Evolutionary conservation across 2,888 invertebrate species (phyloP).

Genomic region (Noctuana brunneofusca): DNA sequence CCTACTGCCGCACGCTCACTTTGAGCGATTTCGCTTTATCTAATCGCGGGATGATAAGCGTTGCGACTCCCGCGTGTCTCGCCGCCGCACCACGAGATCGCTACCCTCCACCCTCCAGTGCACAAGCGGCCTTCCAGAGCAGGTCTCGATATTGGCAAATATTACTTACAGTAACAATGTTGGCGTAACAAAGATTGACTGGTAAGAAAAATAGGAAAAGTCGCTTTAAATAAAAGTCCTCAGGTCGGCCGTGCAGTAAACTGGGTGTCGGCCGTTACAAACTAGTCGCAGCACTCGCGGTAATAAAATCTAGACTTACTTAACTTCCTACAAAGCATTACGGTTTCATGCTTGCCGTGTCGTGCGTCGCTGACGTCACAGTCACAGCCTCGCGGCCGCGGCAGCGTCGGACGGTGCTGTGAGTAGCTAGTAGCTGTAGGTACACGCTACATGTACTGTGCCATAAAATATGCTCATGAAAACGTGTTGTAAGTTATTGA

Average conservation of each 20-base stretch:
- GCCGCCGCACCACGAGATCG: conserved; percentile 22
- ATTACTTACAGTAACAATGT: too few species aligned
- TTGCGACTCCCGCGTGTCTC: conserved; percentile 47
- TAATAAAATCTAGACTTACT: conserved; percentile 25
- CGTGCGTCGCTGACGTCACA: conserved; percentile 16
- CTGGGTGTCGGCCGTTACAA: conserved; percentile 13
- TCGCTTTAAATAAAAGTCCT: neutral
- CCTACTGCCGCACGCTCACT: conserved; percentile 57
- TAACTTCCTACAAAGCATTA: conserved; percentile 26
- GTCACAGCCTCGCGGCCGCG: too few species aligned
- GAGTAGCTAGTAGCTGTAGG: too few species aligned
- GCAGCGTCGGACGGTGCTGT: neutral
- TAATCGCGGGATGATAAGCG: conserved; percentile 69
- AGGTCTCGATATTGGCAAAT: too few species aligned
- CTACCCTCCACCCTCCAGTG: neutral
- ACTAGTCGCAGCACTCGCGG: conserved; percentile 5
- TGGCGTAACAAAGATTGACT: too few species aligned
- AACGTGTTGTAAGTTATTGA: neutral
- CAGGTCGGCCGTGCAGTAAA: neutral
- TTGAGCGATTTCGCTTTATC: conserved; percentile 66
- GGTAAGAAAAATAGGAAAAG: too few species aligned
- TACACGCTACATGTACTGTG: too few species aligned
- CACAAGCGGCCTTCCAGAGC: neutral
- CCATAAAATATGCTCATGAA: conserved; percentile 1
- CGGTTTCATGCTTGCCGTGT: conserved; percentile 26